Evolutionary conservation across 92 coral and sea anemone genomes (phyloP), one percentile per base, ranked within the genome.

Genomic region (Phenganax stokvisi): DNA sequence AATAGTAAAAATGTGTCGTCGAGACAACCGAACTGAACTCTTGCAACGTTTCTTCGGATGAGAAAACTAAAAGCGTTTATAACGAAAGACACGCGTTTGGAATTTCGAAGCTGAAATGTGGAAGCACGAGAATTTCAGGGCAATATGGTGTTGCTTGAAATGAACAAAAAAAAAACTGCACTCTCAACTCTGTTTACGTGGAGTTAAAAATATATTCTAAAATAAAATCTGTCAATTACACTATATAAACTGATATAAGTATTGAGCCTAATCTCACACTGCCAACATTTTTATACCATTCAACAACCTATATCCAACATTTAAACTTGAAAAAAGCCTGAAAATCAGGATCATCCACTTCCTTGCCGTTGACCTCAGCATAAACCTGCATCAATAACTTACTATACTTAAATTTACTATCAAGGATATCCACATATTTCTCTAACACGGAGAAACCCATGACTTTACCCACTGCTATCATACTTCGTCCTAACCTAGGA

Each of bases 361-460:
- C 89, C 82, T 93, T 93, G 1, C 97, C 93, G 86, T 93, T 91
- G 4, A 93, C 98, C 6, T 96, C 92, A 53, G 98, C 98, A 67
- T 93, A 93, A 16, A 93, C 85, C 70, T 89, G 87, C 86, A 88
- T 88, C 72, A 93, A 80, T 57, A 93, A 82, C 81, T 93, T 93
- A 79, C 98, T 93, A 84, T 93, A 93, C 87, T 93, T 91, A 78
- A 93, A 88, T 31, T 92, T 93, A 87, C 90, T 93, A 76, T 93
- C 98, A 56, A 93, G 86, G n/a, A 89, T 74, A n/a, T 91, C 98
- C 53, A 93, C 98, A 62, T 93, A 89, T 76, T 93, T 93, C 87
- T 94, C 98, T 47, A 94, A 71, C 52, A 94, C 98, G 27, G 92
- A 87, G 44, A 94, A 87, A n/a, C 98, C 98, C 98, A 94, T 91